Conservation (phyloP, 2,113 vertebrate species). For the Amblyopsis rosae region DNA sequence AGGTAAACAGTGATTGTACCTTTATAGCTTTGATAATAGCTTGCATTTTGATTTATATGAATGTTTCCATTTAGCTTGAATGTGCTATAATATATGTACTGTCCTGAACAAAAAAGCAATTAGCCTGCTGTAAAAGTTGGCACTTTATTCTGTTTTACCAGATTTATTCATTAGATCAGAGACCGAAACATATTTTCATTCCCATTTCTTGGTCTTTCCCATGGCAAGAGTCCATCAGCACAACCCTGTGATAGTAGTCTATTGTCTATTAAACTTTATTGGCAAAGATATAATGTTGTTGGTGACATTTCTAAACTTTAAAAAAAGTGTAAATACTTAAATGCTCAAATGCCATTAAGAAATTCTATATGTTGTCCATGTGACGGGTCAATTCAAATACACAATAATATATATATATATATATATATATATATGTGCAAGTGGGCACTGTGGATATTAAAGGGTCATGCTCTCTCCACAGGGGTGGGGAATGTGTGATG, state of each 20-base stretch:
- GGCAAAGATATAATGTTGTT: slow-evolving; percentile 29
- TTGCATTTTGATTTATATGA: slow-evolving; percentile 22
- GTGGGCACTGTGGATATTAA: not conserved
- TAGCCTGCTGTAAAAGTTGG: slow-evolving; percentile 15
- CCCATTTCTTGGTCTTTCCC: slow-evolving; percentile 38
- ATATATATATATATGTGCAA: slow-evolving; percentile 13
- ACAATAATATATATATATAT: not conserved
- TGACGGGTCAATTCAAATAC: slow-evolving; percentile 39
- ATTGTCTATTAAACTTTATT: slow-evolving; percentile 46
- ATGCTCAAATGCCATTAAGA: slow-evolving; percentile 55
- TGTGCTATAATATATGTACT: slow-evolving; percentile 8
- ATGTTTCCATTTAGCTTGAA: slow-evolving; percentile 24
- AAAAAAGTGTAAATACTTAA: slow-evolving; percentile 63
- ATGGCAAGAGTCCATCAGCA: slow-evolving; percentile 54
- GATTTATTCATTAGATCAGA: slow-evolving; percentile 18
- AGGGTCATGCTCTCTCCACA: no score
- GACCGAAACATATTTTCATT: slow-evolving; percentile 24
- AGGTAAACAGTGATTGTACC: slow-evolving; percentile 43
- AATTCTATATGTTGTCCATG: slow-evolving; percentile 44
- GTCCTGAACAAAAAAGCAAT: slow-evolving; percentile 26
- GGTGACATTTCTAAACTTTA: slow-evolving; percentile 54
- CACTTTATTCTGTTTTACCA: slow-evolving; percentile 12
- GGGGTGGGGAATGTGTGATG: no score
- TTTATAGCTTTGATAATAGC: slow-evolving; percentile 33
- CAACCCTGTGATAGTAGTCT: slow-evolving; percentile 67